phyloP scores from a whole-genome alignment of 2,888 invertebrate species.

The Synergus itoensis region DNA sequence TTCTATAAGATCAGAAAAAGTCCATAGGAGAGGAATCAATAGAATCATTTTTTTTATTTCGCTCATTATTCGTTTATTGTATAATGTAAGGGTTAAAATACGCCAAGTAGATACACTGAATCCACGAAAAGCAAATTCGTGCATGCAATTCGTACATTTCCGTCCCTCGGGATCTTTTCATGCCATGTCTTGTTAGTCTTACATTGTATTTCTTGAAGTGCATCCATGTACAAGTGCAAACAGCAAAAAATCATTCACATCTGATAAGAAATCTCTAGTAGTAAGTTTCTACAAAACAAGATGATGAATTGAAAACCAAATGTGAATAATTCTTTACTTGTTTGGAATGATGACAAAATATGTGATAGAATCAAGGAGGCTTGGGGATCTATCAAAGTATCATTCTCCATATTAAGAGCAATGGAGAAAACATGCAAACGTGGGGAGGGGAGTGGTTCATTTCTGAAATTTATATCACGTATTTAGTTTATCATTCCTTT shows the following conservation, averaged over 20 bases:
- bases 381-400: no score
- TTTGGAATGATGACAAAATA: background rate
- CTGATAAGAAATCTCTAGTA: background rate
- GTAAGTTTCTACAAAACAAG: background rate
- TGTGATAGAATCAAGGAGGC: no score
- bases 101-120: slow-evolving; percentile 64
- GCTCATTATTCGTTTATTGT: slow-evolving; percentile 64
- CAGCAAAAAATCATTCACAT: slow-evolving; percentile 4
- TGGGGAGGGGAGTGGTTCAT: no score
- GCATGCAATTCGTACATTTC: slow-evolving; percentile 53
- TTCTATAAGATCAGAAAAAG: background rate
- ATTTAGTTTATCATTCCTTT: background rate
- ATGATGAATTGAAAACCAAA: background rate
- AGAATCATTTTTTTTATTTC: background rate
- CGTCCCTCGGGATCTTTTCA: slow-evolving; percentile 36
- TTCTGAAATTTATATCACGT: no score
- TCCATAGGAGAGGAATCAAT: background rate
- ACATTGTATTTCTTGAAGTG: slow-evolving; percentile 22
- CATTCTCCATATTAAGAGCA: no score
- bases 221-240: slow-evolving; percentile 26
- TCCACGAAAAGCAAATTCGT: slow-evolving; percentile 63
- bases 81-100: slow-evolving; percentile 67
- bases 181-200: slow-evolving; percentile 30
- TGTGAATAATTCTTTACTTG: background rate
- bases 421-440: no score